phyloP scores from a whole-genome alignment of 1,140 invertebrate species.

The Rhizoglyphus robini region DNA sequence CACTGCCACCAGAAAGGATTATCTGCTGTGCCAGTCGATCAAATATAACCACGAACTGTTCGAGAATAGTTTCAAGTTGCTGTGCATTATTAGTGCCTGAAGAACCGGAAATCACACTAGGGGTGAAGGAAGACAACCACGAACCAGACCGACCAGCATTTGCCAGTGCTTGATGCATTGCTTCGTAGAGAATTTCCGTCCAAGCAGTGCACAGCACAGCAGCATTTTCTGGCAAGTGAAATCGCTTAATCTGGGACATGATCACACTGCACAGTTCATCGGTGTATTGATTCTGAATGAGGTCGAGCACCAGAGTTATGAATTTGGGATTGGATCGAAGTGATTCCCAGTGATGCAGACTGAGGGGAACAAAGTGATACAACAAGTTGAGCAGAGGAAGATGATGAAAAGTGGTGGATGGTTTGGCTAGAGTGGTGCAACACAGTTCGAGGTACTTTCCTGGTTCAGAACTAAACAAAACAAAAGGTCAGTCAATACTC shows the following conservation, averaged over 20 bases:
- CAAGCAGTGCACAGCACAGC: constrained; percentile 1
- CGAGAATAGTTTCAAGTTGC: constrained; percentile 16
- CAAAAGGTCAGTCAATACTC: background rate
- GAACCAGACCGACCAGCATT: background rate
- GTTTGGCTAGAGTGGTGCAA: background rate
- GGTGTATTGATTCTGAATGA: constrained; percentile 7
- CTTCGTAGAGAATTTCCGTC: constrained; percentile 21
- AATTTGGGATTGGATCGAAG: constrained; percentile 13
- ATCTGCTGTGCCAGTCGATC: constrained; percentile 13
- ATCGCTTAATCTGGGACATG: background rate
- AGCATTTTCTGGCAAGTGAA: background rate
- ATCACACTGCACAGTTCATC: constrained; percentile 11
- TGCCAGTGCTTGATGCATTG: background rate
- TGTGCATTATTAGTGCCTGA: background rate
- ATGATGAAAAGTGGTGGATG: background rate
- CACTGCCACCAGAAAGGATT: background rate
- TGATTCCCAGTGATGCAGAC: background rate
- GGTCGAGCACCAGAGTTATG: background rate
- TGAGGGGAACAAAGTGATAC: constrained; percentile 16
- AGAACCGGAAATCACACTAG: background rate
- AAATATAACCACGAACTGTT: constrained; percentile 12
- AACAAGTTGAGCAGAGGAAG: constrained; percentile 13
- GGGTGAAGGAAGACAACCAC: constrained; percentile 16
- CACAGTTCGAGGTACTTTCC: background rate
- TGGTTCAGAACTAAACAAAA: background rate